phyloP scores from a whole-genome alignment of 1,140 invertebrate genomes.

The Galendromus occidentalis region DNA sequence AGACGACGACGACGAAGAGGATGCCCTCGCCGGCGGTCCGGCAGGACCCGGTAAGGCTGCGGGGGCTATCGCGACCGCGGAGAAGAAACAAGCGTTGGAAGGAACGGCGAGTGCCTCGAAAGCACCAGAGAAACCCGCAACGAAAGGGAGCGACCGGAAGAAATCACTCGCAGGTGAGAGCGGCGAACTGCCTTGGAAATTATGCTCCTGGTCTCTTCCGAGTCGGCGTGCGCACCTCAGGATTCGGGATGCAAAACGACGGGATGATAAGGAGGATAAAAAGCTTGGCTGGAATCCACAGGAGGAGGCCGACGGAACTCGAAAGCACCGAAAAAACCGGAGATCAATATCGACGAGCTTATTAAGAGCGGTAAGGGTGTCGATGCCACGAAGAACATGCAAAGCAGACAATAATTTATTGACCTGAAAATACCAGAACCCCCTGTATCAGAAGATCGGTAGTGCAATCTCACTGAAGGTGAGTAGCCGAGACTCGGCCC shows the following conservation, averaged over 20 bases:
- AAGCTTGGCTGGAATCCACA: background rate
- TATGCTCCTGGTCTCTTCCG: too few species aligned
- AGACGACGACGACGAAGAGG: background rate
- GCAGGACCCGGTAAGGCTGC: background rate
- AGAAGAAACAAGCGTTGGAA: background rate
- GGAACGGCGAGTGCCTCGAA: background rate
- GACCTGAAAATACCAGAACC: too few species aligned
- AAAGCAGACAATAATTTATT: background rate
- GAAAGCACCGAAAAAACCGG: conserved; percentile 1
- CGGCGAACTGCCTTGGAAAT: too few species aligned
- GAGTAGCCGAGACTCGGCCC: background rate
- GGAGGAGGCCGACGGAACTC: background rate
- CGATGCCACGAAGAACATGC: conserved; percentile 8
- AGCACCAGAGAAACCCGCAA: background rate
- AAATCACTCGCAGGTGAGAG: background rate
- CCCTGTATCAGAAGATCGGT: too few species aligned
- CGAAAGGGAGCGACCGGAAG: background rate
- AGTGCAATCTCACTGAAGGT: conserved; percentile 4
- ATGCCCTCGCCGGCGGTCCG: background rate
- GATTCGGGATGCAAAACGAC: too few species aligned
- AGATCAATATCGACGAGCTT: conserved; percentile 7
- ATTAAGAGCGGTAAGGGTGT: conserved; percentile 10
- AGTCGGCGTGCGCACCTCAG: too few species aligned
- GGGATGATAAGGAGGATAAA: too few species aligned
- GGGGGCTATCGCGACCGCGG: background rate